phyloP scores from a whole-genome alignment of 2,888 invertebrate genomes.

The Eupithecia subfuscata region DNA sequence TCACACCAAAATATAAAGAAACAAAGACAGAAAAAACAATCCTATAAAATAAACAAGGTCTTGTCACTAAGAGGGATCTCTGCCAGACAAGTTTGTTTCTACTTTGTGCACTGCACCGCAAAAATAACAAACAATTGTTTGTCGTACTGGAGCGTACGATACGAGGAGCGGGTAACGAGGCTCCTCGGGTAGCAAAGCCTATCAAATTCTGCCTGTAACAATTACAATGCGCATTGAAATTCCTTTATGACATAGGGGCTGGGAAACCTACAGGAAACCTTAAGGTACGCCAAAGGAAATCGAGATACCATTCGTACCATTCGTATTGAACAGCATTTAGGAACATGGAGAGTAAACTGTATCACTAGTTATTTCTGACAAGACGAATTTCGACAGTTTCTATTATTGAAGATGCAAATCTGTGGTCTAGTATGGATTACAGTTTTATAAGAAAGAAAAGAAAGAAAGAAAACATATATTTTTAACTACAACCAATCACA shows the following conservation, averaged over 20 bases:
- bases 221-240: background rate
- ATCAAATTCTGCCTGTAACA: background rate
- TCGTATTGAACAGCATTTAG: background rate
- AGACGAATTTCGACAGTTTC: background rate
- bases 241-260: background rate
- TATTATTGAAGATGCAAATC: background rate
- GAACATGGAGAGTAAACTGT: background rate
- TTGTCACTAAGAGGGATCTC: background rate
- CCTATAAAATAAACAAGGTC: background rate
- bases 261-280: background rate
- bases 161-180: background rate
- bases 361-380: no score
- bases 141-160: background rate
- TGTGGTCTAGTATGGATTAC: background rate
- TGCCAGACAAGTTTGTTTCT: background rate
- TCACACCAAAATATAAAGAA: background rate
- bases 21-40: background rate
- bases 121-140: slow-evolving; percentile 2
- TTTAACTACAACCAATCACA: no score
- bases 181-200: background rate
- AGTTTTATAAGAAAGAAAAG: background rate
- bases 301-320: no score
- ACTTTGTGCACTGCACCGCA: background rate
- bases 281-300: background rate
- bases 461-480: no score